A percentile compares a stretch with the other conserved stretches of the same genome.
phyloP scores from a whole-genome alignment of 2,888 invertebrate species.

The Julus scanicus region DNA sequence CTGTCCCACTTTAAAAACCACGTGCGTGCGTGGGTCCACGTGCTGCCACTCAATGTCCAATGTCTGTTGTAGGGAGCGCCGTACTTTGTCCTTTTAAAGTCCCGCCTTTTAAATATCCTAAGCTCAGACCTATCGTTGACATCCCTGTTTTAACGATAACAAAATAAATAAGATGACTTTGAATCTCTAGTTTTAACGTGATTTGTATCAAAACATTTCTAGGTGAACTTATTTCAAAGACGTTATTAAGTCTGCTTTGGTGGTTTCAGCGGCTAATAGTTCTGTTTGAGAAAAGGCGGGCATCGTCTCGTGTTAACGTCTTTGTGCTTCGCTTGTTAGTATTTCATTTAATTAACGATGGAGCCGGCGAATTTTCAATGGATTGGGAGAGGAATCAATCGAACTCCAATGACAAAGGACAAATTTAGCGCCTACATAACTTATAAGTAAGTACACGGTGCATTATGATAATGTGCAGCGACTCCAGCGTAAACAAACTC shows the following conservation, averaged over 20 bases:
- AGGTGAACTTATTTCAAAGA: neutral
- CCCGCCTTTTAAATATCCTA: too few species aligned
- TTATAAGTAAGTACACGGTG: neutral
- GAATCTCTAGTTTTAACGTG: too few species aligned
- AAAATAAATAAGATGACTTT: too few species aligned
- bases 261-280: neutral
- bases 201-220: neutral
- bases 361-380: neutral
- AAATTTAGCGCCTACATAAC: slow-evolving; percentile 10
- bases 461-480: neutral
- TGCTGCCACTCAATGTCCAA: neutral
- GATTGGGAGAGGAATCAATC: neutral
- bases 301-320: neutral
- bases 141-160: too few species aligned
- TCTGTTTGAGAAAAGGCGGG: slow-evolving; percentile 19
- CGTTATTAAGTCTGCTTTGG: neutral
- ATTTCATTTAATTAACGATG: neutral
- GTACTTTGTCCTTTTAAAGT: neutral
- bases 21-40: neutral
- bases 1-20: neutral
- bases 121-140: too few species aligned
- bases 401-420: neutral
- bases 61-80: neutral
- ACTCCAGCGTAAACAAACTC: neutral
- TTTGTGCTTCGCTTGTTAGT: neutral